phyloP scores from a whole-genome alignment of 2,113 vertebrate species.

The Haemorhous mexicanus region DNA sequence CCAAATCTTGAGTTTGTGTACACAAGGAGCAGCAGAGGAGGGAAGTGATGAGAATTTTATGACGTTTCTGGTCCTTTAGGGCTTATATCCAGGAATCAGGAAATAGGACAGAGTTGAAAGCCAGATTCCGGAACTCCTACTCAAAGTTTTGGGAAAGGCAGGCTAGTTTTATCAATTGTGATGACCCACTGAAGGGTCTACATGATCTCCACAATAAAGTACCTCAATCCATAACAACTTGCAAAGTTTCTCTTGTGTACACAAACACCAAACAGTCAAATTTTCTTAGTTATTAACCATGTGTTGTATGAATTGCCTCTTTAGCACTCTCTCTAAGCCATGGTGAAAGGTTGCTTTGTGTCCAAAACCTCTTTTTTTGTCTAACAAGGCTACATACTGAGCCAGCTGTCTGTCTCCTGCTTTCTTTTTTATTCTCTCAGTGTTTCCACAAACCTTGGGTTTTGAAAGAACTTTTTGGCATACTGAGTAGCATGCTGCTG shows the following conservation, averaged over 20 bases:
- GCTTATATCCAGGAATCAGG: not conserved
- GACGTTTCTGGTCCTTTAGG: not conserved
- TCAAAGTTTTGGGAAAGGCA: not conserved
- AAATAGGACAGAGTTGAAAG: not conserved
- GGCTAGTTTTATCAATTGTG: not conserved
- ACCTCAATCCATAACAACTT: not conserved
- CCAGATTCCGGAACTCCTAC: not conserved
- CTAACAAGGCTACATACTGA: constrained; percentile 28
- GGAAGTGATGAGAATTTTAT: not conserved
- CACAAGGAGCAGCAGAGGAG: not conserved
- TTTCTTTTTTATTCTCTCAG: constrained; percentile 38
- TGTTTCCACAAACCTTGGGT: constrained; percentile 33
- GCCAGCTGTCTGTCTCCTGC: constrained; percentile 27
- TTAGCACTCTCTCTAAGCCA: not conserved
- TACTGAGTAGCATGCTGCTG: constrained; percentile 38
- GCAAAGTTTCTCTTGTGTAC: not conserved
- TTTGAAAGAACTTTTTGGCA: constrained; percentile 41
- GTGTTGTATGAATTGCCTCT: not conserved
- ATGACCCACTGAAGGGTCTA: not conserved
- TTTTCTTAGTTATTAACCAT: constrained; percentile 23
- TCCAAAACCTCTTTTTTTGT: constrained; percentile 43
- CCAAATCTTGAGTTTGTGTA: not conserved
- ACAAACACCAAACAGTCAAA: not conserved
- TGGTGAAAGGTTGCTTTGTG: constrained; percentile 33
- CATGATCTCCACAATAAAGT: not conserved